Evolutionary conservation across 2,797 vertebrate species (phyloP), one percentile per base, ranked within the genome.

Genomic region (Acridotheres tristis): DNA sequence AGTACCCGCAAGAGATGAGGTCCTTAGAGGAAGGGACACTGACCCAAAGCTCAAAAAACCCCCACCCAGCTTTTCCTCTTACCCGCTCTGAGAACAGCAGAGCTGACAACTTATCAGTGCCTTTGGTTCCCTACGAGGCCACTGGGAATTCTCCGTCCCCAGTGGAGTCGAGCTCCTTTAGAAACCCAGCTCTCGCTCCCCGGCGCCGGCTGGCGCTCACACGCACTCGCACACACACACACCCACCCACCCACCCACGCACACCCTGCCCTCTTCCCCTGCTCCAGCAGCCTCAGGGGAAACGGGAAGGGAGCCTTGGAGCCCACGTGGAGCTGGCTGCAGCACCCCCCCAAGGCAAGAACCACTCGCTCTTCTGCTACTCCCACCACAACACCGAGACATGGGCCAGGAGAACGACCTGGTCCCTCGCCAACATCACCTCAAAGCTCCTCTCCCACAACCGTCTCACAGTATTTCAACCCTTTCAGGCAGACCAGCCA

Each of bases 101-200:
- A 94, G 91, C 74, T 85, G 95, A 90, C 95, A 88, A 79, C 71
- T 62, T 42, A 89, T 92, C 93, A 95, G 96, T 95, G 96, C 96
- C 97, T 97, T 96, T 97, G 97, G 97, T 96, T 97, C 92, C 85
- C 94, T 93, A 91, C 4, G 82, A 97, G 93, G 93, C 92, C 94
- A 80, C 94, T 13, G 96, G 96, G 94, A 94, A 89, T 88, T 25
- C 55, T 67, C 78, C 62, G 42, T 16, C 91, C 92, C 91, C 84
- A 86, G 88, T 12, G 86, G 92, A 97, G 91, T 90, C 15, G 95
- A 93, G 86, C 68, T 94, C 87, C 93, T 80, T 69, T 43, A 69
- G 92, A 94, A 95, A 87, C 32, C 40, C 76, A 80, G 79, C 88
- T 72, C 88, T 93, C 34, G 34, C 82, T 18, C 57, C 18, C 61